Evolutionary conservation across 2,113 vertebrate species (phyloP).

Genomic region (Merops nubicus): DNA sequence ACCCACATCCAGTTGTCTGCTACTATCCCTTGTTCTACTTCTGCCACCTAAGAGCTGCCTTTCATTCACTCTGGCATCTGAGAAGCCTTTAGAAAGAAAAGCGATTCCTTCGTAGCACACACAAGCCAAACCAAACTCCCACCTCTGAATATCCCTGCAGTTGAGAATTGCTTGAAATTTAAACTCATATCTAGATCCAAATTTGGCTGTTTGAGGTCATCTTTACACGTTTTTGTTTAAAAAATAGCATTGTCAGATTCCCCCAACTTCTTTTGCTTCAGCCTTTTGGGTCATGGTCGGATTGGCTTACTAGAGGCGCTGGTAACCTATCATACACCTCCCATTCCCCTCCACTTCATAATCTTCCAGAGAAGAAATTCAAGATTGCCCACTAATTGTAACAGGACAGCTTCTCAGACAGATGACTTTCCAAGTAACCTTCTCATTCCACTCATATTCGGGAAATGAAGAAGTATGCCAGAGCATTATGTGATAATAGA

Average conservation of each 20-base stretch:
- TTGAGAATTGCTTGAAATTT: conserved; percentile 1
- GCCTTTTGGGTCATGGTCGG: neutral
- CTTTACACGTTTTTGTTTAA: conserved; percentile 14
- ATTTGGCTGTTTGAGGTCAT: neutral
- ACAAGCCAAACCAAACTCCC: neutral
- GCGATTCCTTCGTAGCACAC: neutral
- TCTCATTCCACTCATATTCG: conserved; percentile 69
- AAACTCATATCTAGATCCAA: neutral
- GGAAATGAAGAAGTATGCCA: conserved; percentile 57
- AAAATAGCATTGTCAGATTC: neutral
- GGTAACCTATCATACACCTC: neutral
- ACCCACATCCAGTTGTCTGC: neutral
- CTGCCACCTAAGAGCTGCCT: neutral
- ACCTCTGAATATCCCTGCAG: neutral
- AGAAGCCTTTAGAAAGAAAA: neutral
- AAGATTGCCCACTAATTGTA: conserved; percentile 60
- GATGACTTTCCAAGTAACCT: conserved; percentile 70
- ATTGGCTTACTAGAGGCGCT: neutral
- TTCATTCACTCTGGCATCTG: conserved; percentile 3
- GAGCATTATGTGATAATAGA: conserved; percentile 59
- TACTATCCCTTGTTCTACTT: neutral
- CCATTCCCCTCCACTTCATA: neutral
- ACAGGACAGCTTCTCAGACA: conserved; percentile 71
- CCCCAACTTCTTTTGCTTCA: neutral
- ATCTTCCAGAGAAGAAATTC: conserved; percentile 66